Base-by-base conservation (phyloP, 2,888 invertebrate species). In the Mythimna lalbum region DNA sequence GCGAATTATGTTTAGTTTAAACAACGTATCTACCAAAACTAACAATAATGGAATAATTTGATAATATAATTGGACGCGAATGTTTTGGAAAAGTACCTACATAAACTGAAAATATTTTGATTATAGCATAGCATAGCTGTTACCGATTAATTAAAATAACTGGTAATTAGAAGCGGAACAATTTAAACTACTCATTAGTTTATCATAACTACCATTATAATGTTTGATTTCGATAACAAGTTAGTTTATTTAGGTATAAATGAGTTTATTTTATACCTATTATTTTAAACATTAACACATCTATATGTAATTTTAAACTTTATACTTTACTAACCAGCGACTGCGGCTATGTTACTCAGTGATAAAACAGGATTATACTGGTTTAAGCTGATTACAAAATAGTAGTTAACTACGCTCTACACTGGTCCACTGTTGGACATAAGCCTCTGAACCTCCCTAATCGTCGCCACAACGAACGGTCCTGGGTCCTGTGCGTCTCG, bases 71-170 rank as follows among this genome's bases (percentile, higher is more conserved):
- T 57, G 36, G 19, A 52, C 19, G 12, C 1, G 17, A 31, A 50
- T 50, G 4, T 43, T 72, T 39, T 27, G 23, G 14, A 49, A 36
- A 49, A 36, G 5, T 14, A n/a, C 33, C 19, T 39, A 21, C 14
- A 31, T 50, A 23, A 14, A 6, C n/a, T 50, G 23, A 19, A 56
- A 49, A 53, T 36, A n/a, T n/a, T n/a, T 17, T 39, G 17, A 4
- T 14, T n/a, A 36, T 50, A 21, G 10, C 49, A 36, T 50, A 27
- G 10, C 39, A n/a, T n/a, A 27, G 10, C 0, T 72, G 39, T 19
- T 23, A 31, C 43, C 19, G 17, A 31, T 55, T 74, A 23, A 62
- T 63, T 52, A 80, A 67, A 59, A 59, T 66, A 36, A 47, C 47
- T 63, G 10, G 2, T 33, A 50, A 33, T 6, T 19, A 19, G 36